phyloP scores from a whole-genome alignment of 2,888 invertebrate genomes.

The Mesochorus sp. region DNA sequence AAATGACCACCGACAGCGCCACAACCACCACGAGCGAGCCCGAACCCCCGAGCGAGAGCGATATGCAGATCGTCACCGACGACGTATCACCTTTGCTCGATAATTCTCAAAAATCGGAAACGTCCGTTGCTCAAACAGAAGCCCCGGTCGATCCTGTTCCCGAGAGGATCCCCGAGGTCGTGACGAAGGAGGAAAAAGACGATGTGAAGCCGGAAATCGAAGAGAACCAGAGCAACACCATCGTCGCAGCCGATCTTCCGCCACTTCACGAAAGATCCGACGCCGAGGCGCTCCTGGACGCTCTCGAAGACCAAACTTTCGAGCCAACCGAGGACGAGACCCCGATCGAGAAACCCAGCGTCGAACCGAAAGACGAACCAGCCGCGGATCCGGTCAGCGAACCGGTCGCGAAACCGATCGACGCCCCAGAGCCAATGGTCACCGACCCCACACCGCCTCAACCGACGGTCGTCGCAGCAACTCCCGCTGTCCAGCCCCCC shows the following conservation, averaged over 20 bases:
- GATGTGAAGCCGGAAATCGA: constrained; percentile 51
- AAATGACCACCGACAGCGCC: constrained; percentile 47
- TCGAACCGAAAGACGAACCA: constrained; percentile 47
- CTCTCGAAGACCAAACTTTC: constrained; percentile 64
- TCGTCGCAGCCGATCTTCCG: constrained; percentile 51
- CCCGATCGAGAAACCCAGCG: constrained; percentile 51
- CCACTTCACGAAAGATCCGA: constrained; percentile 53
- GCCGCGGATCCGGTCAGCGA: constrained; percentile 32
- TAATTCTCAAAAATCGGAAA: constrained; percentile 48
- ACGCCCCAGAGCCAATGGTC: constrained; percentile 68
- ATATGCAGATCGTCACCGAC: constrained; percentile 58
- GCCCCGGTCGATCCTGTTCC: constrained; percentile 40
- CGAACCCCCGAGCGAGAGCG: constrained; percentile 60
- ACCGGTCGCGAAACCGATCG: constrained; percentile 56
- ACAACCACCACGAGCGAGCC: constrained; percentile 58
- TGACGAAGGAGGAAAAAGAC: constrained; percentile 13
- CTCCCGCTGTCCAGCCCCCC: constrained; percentile 67
- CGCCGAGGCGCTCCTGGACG: constrained; percentile 49
- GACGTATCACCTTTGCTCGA: constrained; percentile 53
- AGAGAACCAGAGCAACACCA: constrained; percentile 37
- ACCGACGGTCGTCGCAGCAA: constrained; percentile 64
- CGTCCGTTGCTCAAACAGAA: constrained; percentile 28
- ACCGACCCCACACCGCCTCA: constrained; percentile 65
- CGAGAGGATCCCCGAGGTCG: constrained; percentile 30
- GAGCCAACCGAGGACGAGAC: constrained; percentile 62